A percentile compares a stretch with the other conserved stretches of the same genome.
phyloP scores from a whole-genome alignment of 2,797 vertebrate species.

The Poeciliopsis presidionis region DNA sequence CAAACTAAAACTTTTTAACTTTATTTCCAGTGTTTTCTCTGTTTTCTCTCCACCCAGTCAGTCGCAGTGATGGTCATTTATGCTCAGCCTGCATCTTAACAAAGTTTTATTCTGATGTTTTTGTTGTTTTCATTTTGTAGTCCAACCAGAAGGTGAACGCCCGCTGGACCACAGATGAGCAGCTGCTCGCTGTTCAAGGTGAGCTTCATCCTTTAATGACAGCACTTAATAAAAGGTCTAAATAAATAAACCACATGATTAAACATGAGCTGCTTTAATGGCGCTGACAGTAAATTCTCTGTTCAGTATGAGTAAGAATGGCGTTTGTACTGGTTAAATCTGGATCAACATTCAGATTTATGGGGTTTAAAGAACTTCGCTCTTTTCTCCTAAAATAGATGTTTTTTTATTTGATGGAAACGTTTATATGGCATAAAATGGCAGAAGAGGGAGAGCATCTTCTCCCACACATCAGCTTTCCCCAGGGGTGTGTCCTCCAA shows the following conservation, averaged over 20 bases:
- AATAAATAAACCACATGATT: background rate
- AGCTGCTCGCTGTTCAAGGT: constrained; percentile 99
- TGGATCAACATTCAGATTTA: background rate
- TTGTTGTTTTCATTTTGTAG: constrained; percentile 73
- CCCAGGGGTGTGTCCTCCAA: background rate
- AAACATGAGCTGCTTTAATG: background rate
- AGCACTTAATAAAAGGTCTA: background rate
- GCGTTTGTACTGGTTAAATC: background rate
- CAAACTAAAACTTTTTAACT: background rate
- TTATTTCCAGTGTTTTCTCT: background rate
- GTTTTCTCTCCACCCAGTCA: too few relatives aligned
- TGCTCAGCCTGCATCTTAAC: too few relatives aligned
- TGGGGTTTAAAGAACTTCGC: background rate
- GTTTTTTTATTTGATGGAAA: background rate
- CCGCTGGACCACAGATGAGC: constrained; percentile 98
- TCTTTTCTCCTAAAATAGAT: background rate
- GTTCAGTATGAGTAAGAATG: background rate
- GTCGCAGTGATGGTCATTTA: too few relatives aligned
- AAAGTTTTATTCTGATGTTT: background rate
- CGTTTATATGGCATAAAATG: background rate
- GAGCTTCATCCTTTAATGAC: constrained; percentile 32
- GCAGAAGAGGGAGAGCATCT: background rate
- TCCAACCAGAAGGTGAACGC: constrained; percentile 98
- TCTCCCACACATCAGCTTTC: background rate
- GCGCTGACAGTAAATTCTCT: background rate